A percentile compares a stretch with the other conserved stretches of the same genome.
phyloP scores from a whole-genome alignment of 2,797 vertebrate genomes.

The Diplodus sargus region DNA sequence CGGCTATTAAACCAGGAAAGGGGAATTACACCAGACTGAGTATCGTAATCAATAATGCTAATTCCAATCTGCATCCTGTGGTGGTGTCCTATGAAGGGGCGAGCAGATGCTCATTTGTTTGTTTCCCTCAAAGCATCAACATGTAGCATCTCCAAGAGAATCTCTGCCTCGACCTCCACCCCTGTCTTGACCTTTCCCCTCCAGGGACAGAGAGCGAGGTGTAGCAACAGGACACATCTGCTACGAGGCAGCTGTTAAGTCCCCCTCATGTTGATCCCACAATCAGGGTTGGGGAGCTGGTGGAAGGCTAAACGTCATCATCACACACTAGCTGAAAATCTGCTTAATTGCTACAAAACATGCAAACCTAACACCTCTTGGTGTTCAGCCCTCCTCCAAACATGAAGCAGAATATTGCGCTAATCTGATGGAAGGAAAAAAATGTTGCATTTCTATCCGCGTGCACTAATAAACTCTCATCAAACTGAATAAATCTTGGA shows the following conservation, averaged over 20 bases:
- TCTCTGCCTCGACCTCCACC: conserved; percentile 75
- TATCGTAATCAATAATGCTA: conserved; percentile 75
- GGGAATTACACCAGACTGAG: conserved; percentile 64
- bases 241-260: conserved; percentile 83
- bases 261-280: conserved; percentile 79
- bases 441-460: neutral
- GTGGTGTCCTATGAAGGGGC: conserved; percentile 31
- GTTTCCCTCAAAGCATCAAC: conserved; percentile 74
- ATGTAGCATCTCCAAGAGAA: conserved; percentile 75
- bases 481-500: conserved; percentile 28
- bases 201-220: conserved; percentile 75
- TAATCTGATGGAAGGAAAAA: conserved; percentile 29
- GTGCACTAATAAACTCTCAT: conserved; percentile 16
- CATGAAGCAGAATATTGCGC: conserved; percentile 26
- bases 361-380: conserved; percentile 47
- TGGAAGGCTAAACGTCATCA: conserved; percentile 64
- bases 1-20: conserved; percentile 40
- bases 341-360: conserved; percentile 69
- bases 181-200: conserved; percentile 78
- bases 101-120: conserved; percentile 83
- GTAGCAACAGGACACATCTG: conserved; percentile 84
- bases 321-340: conserved; percentile 72
- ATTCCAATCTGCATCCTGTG: conserved; percentile 58
- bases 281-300: conserved; percentile 44
- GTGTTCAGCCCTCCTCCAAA: conserved; percentile 21